Evolutionary conservation across 2,888 invertebrate species (phyloP).

Genomic region (Tiliacea citrago): DNA sequence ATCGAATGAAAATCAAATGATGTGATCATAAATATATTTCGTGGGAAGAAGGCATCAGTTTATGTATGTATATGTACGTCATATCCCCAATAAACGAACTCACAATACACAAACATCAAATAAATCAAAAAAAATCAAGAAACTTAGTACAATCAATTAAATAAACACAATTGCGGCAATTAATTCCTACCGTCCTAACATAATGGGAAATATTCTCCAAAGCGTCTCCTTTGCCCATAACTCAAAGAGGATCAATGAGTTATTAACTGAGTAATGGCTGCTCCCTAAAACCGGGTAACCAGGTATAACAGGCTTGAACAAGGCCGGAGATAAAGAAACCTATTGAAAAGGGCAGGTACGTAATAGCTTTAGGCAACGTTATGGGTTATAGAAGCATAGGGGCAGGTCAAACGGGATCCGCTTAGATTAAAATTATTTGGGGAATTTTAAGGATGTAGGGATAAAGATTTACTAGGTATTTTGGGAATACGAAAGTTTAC

Average conservation of each 20-base stretch:
- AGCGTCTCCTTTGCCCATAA: constrained; percentile 68
- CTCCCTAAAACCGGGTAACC: constrained; percentile 65
- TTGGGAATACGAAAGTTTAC: constrained; percentile 19
- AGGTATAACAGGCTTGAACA: constrained; percentile 66
- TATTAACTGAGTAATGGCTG: constrained; percentile 73
- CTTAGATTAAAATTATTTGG: constrained; percentile 64
- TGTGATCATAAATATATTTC: no score
- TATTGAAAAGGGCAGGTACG: constrained; percentile 70
- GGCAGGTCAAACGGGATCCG: constrained; percentile 51
- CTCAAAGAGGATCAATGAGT: constrained; percentile 74
- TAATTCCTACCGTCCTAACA: constrained; percentile 57
- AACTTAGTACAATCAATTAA: constrained; percentile 62
- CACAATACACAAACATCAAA: constrained; percentile 23
- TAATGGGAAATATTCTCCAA: constrained; percentile 67
- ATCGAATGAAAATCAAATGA: no score
- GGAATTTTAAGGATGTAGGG: constrained; percentile 43
- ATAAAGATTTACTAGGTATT: constrained; percentile 50
- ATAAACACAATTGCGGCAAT: constrained; percentile 61
- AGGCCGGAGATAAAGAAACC: constrained; percentile 67
- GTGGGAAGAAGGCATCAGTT: no score
- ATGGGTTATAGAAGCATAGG: constrained; percentile 58
- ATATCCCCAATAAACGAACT: neutral
- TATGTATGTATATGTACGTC: no score
- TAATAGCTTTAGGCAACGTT: constrained; percentile 55
- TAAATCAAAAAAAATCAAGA: constrained; percentile 53